phyloP scores from a whole-genome alignment of 2,888 invertebrate species.

The Lasioglossum calceatum region DNA sequence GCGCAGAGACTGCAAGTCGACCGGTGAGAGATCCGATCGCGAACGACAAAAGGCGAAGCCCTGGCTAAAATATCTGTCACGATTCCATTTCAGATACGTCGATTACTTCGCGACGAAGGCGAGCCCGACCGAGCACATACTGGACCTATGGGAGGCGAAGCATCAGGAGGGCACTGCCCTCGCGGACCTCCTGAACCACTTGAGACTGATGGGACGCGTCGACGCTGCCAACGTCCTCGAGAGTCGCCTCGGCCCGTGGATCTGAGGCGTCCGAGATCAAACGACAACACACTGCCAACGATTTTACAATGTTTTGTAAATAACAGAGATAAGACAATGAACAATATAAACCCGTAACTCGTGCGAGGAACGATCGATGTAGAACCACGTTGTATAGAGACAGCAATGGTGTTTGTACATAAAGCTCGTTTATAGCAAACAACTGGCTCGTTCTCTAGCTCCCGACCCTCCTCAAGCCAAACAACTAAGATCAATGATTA shows the following conservation, averaged over 20 bases:
- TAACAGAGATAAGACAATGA: constrained; percentile 54
- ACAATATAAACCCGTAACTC: constrained; percentile 15
- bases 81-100: constrained; percentile 87
- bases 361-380: constrained; percentile 60
- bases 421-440: constrained; percentile 74
- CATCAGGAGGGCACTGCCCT: constrained; percentile 92
- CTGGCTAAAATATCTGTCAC: background rate
- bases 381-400: constrained; percentile 66
- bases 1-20: constrained; percentile 95
- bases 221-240: constrained; percentile 93
- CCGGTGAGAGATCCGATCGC: constrained; percentile 83
- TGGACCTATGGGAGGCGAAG: constrained; percentile 97
- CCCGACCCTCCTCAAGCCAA: background rate
- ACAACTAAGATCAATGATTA: background rate
- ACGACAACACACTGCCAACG: background rate
- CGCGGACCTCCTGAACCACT: constrained; percentile 92
- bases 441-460: background rate
- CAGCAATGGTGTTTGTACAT: constrained; percentile 74
- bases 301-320: constrained; percentile 69
- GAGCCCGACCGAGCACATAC: constrained; percentile 96
- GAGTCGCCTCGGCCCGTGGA: constrained; percentile 77
- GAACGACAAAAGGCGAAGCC: no score
- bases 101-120: constrained; percentile 97
- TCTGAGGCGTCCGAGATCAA: constrained; percentile 51
- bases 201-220: constrained; percentile 92